Conservation (phyloP, 92 coral and sea anemone genomes). For the Scolanthus callimorphus region DNA sequence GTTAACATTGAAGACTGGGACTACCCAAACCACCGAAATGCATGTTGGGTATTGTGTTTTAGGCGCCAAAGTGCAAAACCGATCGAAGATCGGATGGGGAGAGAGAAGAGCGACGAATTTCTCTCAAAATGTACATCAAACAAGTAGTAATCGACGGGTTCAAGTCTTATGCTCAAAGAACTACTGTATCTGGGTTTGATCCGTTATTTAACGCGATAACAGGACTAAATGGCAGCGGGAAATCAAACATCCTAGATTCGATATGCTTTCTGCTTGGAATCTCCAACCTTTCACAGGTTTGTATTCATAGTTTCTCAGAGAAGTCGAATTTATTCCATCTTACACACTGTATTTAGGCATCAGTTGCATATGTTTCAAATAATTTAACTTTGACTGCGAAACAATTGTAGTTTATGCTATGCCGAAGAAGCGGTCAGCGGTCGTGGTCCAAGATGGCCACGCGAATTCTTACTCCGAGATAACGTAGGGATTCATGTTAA, state of each 20-base stretch:
- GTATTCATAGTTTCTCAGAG: too few relatives aligned
- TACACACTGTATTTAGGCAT: too few relatives aligned
- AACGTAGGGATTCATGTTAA: too few relatives aligned
- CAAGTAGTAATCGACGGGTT: slow-evolving; percentile 94
- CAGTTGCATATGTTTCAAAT: too few relatives aligned
- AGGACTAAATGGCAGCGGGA: slow-evolving; percentile 97
- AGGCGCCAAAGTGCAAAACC: slow-evolving; percentile 53
- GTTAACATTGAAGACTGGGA: not conserved
- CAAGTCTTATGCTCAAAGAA: slow-evolving; percentile 94
- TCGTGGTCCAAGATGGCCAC: too few relatives aligned
- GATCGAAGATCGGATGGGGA: slow-evolving; percentile 11
- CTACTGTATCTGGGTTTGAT: slow-evolving; percentile 89
- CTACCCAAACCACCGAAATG: slow-evolving; percentile 10
- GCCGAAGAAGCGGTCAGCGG: too few relatives aligned
- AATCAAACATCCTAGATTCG: slow-evolving; percentile 96
- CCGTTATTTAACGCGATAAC: slow-evolving; percentile 98
- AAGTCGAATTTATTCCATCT: too few relatives aligned
- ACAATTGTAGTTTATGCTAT: too few relatives aligned
- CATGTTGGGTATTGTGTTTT: slow-evolving; percentile 27
- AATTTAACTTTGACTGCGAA: too few relatives aligned
- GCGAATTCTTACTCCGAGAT: too few relatives aligned
- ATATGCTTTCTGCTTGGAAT: slow-evolving; percentile 97
- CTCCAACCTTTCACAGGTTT: slow-evolving; percentile 96
- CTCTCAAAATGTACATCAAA: slow-evolving; percentile 80
- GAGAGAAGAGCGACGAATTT: not conserved